Percentiles rank a stretch among this genome's conserved stretches.
These are phyloP conservation scores for Indri indri DNA, from an alignment of 2,113 vertebrate genomes.

Conservation along the genomic window DNA sequence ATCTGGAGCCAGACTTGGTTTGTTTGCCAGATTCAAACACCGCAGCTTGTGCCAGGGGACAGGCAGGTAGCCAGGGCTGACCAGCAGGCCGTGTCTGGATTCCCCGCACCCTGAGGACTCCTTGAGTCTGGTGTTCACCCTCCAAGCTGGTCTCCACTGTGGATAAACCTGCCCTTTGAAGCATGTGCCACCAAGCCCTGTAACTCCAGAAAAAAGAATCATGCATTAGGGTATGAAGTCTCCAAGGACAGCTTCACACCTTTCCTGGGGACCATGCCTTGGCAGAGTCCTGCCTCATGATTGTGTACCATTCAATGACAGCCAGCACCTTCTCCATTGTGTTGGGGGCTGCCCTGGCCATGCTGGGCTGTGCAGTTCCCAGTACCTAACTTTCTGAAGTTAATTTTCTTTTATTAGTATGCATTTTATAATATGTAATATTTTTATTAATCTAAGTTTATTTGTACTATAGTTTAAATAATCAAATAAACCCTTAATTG, in stretches of 20 bases:
- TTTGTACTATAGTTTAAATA: background rate
- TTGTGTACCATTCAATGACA: background rate
- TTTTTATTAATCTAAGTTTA: background rate
- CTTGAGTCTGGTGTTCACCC: background rate
- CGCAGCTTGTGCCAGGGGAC: too few relatives aligned
- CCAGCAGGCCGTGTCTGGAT: background rate
- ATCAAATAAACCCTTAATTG: background rate
- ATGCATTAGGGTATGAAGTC: background rate
- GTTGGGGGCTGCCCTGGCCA: background rate
- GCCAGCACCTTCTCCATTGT: accelerated
- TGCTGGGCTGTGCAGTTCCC: background rate
- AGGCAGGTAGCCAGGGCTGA: background rate
- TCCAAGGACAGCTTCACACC: background rate
- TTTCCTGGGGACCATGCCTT: background rate
- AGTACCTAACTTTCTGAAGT: background rate
- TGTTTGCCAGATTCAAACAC: background rate
- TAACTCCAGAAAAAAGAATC: background rate
- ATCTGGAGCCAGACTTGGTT: background rate
- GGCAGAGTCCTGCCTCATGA: background rate
- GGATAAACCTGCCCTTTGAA: background rate
- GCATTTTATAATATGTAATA: background rate
- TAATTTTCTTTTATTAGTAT: background rate
- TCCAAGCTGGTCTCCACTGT: background rate
- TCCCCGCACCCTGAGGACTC: background rate
- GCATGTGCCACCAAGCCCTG: background rate